These are phyloP conservation scores for Pseudochirops cupreus DNA, from an alignment of 2,797 vertebrate species.

Conservation along the genomic window DNA sequence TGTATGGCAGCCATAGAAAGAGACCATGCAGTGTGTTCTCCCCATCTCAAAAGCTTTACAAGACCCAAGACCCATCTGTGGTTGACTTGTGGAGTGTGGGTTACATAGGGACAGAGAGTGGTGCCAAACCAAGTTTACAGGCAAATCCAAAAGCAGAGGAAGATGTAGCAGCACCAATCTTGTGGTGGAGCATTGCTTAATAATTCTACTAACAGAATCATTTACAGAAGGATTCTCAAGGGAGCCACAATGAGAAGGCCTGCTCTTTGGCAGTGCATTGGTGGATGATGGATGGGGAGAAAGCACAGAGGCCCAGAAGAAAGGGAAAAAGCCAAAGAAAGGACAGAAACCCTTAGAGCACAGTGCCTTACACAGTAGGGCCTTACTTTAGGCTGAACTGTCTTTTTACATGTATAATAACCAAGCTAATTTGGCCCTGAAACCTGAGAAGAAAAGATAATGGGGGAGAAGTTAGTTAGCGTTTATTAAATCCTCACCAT, in stretches of 20 bases:
- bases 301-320: background rate
- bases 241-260: background rate
- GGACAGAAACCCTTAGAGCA: background rate
- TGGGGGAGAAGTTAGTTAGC: background rate
- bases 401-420: background rate
- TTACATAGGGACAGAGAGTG: constrained; percentile 2
- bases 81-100: constrained; percentile 28
- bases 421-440: background rate
- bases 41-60: background rate
- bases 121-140: background rate
- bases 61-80: constrained; percentile 12
- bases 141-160: background rate
- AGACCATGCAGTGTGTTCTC: constrained; percentile 15
- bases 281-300: background rate
- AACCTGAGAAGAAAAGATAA: background rate
- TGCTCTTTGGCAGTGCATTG: background rate
- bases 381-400: background rate
- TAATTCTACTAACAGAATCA: background rate
- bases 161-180: background rate
- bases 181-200: background rate
- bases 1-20: constrained; percentile 22
- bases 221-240: background rate
- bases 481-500: background rate
- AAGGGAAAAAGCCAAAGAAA: constrained; percentile 2
- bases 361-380: background rate